Base-by-base conservation (phyloP, 2,888 invertebrate species). In the Apodemia duryi region DNA sequence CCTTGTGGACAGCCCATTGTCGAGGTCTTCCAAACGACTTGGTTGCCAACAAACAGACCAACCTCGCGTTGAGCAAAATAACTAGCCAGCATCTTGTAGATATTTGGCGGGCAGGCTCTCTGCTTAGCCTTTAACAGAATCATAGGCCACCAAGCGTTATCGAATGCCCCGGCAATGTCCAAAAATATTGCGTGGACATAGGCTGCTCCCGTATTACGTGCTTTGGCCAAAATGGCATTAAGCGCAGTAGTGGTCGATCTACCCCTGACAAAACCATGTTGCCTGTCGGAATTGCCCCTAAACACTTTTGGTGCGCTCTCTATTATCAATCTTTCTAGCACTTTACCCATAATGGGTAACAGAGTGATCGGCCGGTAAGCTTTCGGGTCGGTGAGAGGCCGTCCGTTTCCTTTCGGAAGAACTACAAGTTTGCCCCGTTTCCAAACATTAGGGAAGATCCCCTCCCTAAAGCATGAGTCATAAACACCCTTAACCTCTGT, bases 181-280 rank as follows among this genome's bases (percentile, higher is more conserved):
- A 32, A 32, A 3, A 32, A 3, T 32, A 32, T 32, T 32, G 32
- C 32, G 3, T 32, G 32, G 3, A 32, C 32, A 32, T 32, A 32
- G 3, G 32, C 3, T 32, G 32, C 32, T 32, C 32, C 3, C n/a
- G n/a, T n/a, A n/a, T n/a, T n/a, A n/a, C n/a, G n/a, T 32, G 32
- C 32, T 32, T 32, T 32, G 32, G 2, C 3, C 32, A 32, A 32
- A 2, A 32, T 32, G 2, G 32, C 32, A 2, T 3, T 2, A 32
- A 32, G 32, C 32, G 32, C 32, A 32, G 32, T 32, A 2, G 32
- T 32, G 32, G 32, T 32, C 3, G 2, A 77, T 1, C 67, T 63
- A 0, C 76, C 76, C 1, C 61, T 65, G 41, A 71, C 68, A 28
- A 82, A 81, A 0, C 81, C 80, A 51, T 76, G 76, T 70, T 82